Conservation (phyloP, 2,113 vertebrate genomes). For the Eidolon helvum region DNA sequence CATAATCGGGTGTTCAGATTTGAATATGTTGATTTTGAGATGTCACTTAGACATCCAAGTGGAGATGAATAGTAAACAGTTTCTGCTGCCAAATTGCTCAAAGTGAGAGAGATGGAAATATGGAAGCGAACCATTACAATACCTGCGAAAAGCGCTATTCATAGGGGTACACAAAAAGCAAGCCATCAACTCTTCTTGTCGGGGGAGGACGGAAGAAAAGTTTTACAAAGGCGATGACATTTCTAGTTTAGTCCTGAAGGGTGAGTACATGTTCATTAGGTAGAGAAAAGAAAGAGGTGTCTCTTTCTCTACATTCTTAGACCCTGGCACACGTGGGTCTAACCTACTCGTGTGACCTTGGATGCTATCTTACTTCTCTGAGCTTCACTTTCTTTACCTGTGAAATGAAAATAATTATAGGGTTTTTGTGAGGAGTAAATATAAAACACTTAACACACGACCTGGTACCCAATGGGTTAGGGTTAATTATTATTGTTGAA, state of each 20-base stretch:
- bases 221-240: constrained; percentile 19
- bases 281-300: neutral
- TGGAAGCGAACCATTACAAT: neutral
- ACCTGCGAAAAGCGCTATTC: neutral
- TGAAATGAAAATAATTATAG: constrained; percentile 39
- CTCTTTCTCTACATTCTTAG: neutral
- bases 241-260: neutral
- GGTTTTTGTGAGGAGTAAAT: neutral
- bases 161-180: neutral
- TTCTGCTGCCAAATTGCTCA: neutral
- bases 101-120: constrained; percentile 15
- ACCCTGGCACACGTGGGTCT: neutral
- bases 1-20: neutral
- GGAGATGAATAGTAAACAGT: neutral
- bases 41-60: neutral
- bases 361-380: neutral
- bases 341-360: neutral
- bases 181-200: neutral
- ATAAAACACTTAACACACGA: neutral
- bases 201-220: neutral
- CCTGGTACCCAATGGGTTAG: neutral
- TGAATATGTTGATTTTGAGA: constrained; percentile 22
- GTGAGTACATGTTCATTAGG: neutral
- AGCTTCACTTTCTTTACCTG: neutral
- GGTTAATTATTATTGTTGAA: constrained; percentile 7